These are phyloP conservation scores for Tupiocoris notatus DNA, from an alignment of 2,888 invertebrate genomes.

Conservation along the genomic window DNA sequence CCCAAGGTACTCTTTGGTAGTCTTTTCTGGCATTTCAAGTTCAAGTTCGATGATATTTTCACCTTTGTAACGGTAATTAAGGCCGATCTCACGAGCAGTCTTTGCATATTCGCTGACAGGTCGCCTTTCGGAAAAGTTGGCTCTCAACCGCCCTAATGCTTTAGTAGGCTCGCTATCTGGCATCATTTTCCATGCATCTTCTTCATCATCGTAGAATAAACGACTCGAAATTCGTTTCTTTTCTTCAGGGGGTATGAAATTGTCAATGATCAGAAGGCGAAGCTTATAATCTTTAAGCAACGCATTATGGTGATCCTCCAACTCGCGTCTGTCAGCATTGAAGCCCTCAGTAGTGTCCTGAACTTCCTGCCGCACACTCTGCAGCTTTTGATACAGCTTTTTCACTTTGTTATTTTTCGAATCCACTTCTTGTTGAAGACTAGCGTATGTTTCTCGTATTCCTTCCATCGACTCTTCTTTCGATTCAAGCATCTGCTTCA, in stretches of 20 bases:
- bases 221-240: conserved; percentile 71
- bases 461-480: conserved; percentile 91
- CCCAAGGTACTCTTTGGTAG: conserved; percentile 71
- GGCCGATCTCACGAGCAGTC: conserved; percentile 44
- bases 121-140: conserved; percentile 58
- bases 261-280: conserved; percentile 82
- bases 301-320: conserved; percentile 88
- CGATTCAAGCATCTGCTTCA: conserved; percentile 88
- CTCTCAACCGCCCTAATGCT: conserved; percentile 43
- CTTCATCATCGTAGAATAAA: conserved; percentile 77
- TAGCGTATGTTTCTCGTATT: conserved; percentile 85
- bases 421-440: conserved; percentile 94
- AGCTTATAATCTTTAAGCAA: conserved; percentile 87
- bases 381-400: conserved; percentile 81
- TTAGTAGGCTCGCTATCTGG: conserved; percentile 50
- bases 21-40: conserved; percentile 72
- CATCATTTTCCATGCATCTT: conserved; percentile 68
- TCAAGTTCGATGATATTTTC: conserved; percentile 75
- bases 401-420: conserved; percentile 87
- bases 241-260: conserved; percentile 83
- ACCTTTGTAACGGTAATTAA: conserved; percentile 48
- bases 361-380: conserved; percentile 66
- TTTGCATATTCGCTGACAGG: conserved; percentile 55
- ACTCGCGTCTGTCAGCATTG: conserved; percentile 84
- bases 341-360: conserved; percentile 83